Evolutionary conservation across 2,797 vertebrate genomes (phyloP).

Genomic region (Tinamus major): DNA sequence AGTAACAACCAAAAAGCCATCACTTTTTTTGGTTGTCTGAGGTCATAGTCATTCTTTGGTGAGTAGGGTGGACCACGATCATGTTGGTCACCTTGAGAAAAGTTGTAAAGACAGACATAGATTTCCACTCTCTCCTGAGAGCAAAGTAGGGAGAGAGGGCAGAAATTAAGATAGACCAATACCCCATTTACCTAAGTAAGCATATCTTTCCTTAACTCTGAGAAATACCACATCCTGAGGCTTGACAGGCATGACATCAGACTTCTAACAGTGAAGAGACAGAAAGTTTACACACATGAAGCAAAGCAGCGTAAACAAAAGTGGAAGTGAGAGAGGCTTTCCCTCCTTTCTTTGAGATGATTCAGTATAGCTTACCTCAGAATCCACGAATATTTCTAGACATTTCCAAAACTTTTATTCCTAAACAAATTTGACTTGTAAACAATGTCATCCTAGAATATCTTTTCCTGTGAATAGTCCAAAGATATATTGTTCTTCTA

Average conservation of each 20-base stretch:
- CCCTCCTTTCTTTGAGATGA: background rate
- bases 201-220: background rate
- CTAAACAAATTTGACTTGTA: background rate
- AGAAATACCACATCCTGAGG: background rate
- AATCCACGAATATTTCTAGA: background rate
- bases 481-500: fast-evolving
- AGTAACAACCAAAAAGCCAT: background rate
- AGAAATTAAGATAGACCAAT: background rate
- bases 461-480: background rate
- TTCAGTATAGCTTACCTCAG: background rate
- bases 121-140: background rate
- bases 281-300: background rate
- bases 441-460: background rate
- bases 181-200: background rate
- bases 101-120: background rate
- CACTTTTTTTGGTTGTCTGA: background rate
- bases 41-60: background rate
- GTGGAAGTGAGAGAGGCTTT: background rate
- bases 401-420: background rate
- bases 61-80: background rate
- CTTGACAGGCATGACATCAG: background rate
- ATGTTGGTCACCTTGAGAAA: background rate
- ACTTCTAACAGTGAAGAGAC: background rate
- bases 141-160: background rate
- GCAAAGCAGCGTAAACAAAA: background rate